These are phyloP conservation scores for Macrobrachium nipponense DNA, from an alignment of 1,140 invertebrate species.

Conservation along the genomic window DNA sequence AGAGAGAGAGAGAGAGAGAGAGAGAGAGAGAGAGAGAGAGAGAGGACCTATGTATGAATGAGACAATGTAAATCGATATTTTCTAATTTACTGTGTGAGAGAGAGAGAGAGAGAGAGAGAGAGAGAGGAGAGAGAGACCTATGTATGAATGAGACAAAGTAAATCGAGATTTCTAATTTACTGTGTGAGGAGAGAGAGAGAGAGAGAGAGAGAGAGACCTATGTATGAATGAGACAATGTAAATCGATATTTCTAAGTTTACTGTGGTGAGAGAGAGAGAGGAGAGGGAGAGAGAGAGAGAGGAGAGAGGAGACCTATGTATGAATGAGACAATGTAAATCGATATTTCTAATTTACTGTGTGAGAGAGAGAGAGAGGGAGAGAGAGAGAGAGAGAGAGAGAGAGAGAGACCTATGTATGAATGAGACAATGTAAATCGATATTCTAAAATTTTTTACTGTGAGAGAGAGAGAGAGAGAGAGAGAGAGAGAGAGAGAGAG, in stretches of 20 bases:
- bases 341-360: background rate
- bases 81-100: background rate
- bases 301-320: no score
- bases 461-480: slow-evolving; percentile 24
- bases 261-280: slow-evolving; percentile 17
- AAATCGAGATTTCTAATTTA: background rate
- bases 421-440: background rate
- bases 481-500: background rate
- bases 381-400: slow-evolving; percentile 21
- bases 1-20: slow-evolving; percentile 18
- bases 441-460: background rate
- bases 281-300: slow-evolving; percentile 12
- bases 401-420: slow-evolving; percentile 5
- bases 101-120: slow-evolving; percentile 25
- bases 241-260: background rate
- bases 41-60: background rate
- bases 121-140: slow-evolving; percentile 1
- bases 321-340: background rate
- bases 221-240: background rate
- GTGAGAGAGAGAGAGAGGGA: slow-evolving; percentile 19
- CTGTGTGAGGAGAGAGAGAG: slow-evolving; percentile 13
- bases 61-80: background rate
- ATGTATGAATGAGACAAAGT: background rate
- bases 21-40: slow-evolving; percentile 18
- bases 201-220: slow-evolving; percentile 14